phyloP scores from a whole-genome alignment of 1,140 invertebrate species.

The Trichonephila clavata region DNA sequence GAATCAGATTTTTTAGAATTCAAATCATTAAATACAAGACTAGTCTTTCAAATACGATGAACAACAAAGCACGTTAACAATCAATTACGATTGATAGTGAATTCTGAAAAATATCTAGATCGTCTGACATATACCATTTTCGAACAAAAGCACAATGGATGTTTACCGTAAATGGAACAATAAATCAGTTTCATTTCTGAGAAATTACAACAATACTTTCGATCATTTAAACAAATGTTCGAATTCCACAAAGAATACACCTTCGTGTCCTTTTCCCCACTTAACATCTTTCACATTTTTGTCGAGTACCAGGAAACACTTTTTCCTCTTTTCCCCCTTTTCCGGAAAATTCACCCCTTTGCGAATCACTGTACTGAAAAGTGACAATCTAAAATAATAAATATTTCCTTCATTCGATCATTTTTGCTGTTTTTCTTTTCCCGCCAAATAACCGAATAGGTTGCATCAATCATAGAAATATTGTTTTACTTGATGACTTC shows the following conservation, averaged over 20 bases:
- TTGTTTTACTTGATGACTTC: slow-evolving; percentile 47
- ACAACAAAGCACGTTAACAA: too few relatives aligned
- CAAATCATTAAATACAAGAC: too few relatives aligned
- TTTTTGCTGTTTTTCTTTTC: slow-evolving; percentile 9
- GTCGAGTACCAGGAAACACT: not conserved
- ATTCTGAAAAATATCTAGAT: too few relatives aligned
- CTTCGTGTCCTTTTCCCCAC: not conserved
- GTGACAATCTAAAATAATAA: slow-evolving; percentile 36
- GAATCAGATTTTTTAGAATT: too few relatives aligned
- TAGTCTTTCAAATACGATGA: too few relatives aligned
- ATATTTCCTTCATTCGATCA: slow-evolving; percentile 32
- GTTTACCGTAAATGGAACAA: not conserved
- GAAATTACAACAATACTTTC: not conserved
- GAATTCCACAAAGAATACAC: slow-evolving; percentile 1
- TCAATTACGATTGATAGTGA: too few relatives aligned
- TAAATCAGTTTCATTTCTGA: not conserved
- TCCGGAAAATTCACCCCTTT: not conserved
- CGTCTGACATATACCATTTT: not conserved
- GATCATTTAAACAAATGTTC: slow-evolving; percentile 31
- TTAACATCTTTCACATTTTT: slow-evolving; percentile 14
- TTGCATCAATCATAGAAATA: slow-evolving; percentile 32
- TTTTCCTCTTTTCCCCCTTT: not conserved
- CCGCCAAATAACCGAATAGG: slow-evolving; percentile 14
- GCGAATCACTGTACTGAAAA: not conserved
- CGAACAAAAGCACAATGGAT: not conserved